Base-by-base conservation (phyloP, 2,888 invertebrate genomes). In the Xanthia icteritia region DNA sequence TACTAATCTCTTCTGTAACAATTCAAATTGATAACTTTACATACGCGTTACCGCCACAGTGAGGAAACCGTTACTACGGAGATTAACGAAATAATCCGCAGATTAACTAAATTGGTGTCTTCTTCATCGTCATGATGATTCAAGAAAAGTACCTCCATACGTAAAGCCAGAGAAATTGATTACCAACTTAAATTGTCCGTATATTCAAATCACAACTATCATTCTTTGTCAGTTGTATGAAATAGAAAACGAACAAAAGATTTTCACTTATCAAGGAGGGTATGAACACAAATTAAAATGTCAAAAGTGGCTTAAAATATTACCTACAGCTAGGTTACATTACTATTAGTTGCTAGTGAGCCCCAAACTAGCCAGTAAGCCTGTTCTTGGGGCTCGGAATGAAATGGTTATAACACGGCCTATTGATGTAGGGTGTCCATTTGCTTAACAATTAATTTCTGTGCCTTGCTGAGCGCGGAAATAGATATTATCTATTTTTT, bases 1-100 rank as follows among this genome's bases (percentile, higher is more conserved):
- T 64, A 48, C 48, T 69, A 77, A 78, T 64, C 63, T 60, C 70
- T 78, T 78, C 58, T 23, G 42, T 42, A 45, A 71, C 51, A 54
- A 72, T 65, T 79, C 72, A 65, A 79, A 72, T 79, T 60, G 45
- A 79, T 79, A 79, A 65, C 72, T 79, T 78, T 71, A 65, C 45
- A 42, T 78, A 70, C 48, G 36, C 27, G 17, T 60, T 76, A 75
- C 45, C 23, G 45, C 23, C 23, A 20, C 54, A 15, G n/a, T 45
- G 36, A 54, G 42, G 58, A 73, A 66, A 79, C 51, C 54, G 45
- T 60, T 61, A 78, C 27, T 65, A 23, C 27, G 36, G 54, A 65
- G 13, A 65, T 79, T 65, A 65, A 60, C 23, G 58, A 72, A 71
- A 65, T 78, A 79, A 71, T 78, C 72, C 17, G 15, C 2, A 27